These are phyloP conservation scores for Hyposoter didymator DNA, from an alignment of 2,888 invertebrate species.

Conservation along the genomic window DNA sequence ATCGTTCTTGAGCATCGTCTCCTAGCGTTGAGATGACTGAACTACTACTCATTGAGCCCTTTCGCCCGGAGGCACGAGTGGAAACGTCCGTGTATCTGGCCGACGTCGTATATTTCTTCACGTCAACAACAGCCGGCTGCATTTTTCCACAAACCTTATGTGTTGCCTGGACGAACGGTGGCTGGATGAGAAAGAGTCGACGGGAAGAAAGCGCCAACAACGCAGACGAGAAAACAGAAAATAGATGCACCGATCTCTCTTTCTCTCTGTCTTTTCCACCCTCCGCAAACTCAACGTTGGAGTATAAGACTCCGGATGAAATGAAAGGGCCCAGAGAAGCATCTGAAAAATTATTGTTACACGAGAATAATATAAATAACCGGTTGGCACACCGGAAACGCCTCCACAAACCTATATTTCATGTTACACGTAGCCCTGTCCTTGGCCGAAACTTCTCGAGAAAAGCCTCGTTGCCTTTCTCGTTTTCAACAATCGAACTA, in stretches of 20 bases:
- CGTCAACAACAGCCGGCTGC: conserved; percentile 81
- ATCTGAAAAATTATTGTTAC: conserved; percentile 82
- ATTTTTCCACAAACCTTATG: conserved; percentile 76
- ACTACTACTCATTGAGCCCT: conserved; percentile 59
- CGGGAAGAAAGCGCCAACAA: conserved; percentile 30
- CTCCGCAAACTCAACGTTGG: neutral
- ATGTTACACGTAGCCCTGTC: neutral
- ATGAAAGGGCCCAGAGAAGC: conserved; percentile 38
- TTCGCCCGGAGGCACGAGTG: conserved; percentile 69
- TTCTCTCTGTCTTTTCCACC: conserved; percentile 25
- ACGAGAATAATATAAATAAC: conserved; percentile 80
- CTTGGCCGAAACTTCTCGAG: neutral
- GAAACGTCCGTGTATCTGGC: conserved; percentile 66
- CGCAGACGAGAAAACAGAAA: conserved; percentile 31
- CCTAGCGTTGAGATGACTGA: conserved; percentile 4
- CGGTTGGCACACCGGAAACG: conserved; percentile 71
- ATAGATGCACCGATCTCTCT: conserved; percentile 1
- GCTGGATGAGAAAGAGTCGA: conserved; percentile 31
- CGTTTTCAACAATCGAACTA: no score
- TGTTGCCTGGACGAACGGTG: conserved; percentile 27
- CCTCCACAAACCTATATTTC: conserved; percentile 77
- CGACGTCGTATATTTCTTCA: conserved; percentile 79
- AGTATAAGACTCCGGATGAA: conserved; percentile 1
- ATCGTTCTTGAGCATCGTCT: neutral
- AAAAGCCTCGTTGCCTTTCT: conserved; percentile 17